A percentile compares a stretch with the other conserved stretches of the same genome.
These are phyloP conservation scores for Agrilus cyanescens DNA, from an alignment of 2,888 invertebrate species.

Conservation along the genomic window DNA sequence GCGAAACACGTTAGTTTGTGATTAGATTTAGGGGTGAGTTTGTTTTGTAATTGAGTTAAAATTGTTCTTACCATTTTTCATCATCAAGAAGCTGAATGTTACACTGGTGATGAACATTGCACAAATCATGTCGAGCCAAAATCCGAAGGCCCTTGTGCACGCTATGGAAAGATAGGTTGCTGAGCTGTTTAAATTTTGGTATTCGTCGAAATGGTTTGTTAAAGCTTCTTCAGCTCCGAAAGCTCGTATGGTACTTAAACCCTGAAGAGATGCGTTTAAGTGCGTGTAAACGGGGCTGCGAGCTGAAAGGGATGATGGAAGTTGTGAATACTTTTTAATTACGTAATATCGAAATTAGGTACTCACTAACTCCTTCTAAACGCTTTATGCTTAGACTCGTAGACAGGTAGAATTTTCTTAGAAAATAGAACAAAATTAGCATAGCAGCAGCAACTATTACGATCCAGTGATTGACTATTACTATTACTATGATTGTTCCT, in stretches of 20 bases:
- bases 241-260: conserved; percentile 64
- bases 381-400: conserved; percentile 66
- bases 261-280: conserved; percentile 62
- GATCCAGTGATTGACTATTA: conserved; percentile 58
- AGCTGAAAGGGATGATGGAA: conserved; percentile 37
- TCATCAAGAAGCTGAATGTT: conserved; percentile 45
- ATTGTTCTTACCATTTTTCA: conserved; percentile 22
- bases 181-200: conserved; percentile 56
- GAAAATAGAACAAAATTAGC: conserved; percentile 48
- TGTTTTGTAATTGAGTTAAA: no score
- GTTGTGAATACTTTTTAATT: not conserved
- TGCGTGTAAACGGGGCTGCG: conserved; percentile 70
- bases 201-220: conserved; percentile 47
- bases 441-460: conserved; percentile 53
- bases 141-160: conserved; percentile 54
- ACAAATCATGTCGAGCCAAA: conserved; percentile 53
- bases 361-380: conserved; percentile 56
- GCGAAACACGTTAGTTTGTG: no score
- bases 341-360: not conserved
- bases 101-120: conserved; percentile 48
- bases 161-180: conserved; percentile 59
- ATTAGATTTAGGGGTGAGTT: no score
- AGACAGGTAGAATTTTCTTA: conserved; percentile 56
- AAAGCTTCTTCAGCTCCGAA: conserved; percentile 52
- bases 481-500: conserved; percentile 61